Conservation (phyloP, 2,888 invertebrate species). For the Syrphus vitripennis region DNA sequence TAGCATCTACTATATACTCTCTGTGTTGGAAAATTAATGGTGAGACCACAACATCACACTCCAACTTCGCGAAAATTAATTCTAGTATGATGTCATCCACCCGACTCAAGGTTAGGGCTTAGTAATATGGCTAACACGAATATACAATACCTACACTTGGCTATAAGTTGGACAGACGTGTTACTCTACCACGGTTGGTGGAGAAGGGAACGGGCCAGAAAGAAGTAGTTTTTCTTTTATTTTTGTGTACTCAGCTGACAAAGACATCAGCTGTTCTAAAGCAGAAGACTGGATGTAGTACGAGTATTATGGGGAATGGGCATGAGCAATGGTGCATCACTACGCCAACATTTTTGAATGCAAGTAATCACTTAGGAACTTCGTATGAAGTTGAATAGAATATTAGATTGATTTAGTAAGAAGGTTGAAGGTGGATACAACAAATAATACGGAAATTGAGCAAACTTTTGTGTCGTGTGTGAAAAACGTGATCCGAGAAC, state of each 20-base stretch:
- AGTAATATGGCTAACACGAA: conserved; percentile 38
- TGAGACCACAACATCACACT: not conserved
- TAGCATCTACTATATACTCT: no score
- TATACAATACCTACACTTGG: not conserved
- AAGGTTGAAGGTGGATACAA: not conserved
- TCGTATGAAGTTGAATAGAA: not conserved
- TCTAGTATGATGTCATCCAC: conserved; percentile 58
- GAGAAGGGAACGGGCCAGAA: not conserved
- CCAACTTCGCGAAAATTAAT: not conserved
- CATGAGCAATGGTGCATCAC: not conserved
- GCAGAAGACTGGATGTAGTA: not conserved
- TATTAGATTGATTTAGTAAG: not conserved
- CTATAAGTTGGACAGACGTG: not conserved
- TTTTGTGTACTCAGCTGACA: not conserved
- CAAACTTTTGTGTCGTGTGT: no score
- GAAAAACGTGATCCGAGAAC: no score
- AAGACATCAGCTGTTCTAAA: conserved; percentile 37
- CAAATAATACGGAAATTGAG: not conserved
- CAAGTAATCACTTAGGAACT: not conserved
- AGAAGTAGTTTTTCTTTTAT: not conserved
- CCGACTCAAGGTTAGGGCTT: conserved; percentile 52
- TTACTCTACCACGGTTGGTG: not conserved
- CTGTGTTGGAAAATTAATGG: conserved; percentile 6
- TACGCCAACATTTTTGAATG: no score
- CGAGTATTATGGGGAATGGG: not conserved